Evolutionary conservation across 2,888 invertebrate genomes (phyloP).

Genomic region (Priapulus caudatus): DNA sequence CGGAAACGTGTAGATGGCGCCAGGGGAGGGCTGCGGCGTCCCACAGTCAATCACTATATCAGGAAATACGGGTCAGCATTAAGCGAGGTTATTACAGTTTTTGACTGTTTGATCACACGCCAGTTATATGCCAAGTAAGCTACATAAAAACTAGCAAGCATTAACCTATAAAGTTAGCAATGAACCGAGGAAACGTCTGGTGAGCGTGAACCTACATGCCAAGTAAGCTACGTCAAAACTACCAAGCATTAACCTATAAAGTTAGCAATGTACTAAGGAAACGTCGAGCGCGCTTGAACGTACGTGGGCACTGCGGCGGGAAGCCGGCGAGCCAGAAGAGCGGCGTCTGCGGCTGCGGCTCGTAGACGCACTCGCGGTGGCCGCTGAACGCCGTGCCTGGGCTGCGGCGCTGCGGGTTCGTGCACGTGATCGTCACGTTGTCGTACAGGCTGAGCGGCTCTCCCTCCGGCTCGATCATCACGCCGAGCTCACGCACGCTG

Average conservation of each 20-base stretch:
- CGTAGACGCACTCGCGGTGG: conserved; percentile 88
- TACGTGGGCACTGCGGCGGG: conserved; percentile 64
- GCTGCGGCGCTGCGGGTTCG: neutral
- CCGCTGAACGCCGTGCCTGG: conserved; percentile 67
- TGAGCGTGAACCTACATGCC: too few relatives aligned
- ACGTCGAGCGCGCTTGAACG: too few relatives aligned
- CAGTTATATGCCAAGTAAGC: too few relatives aligned
- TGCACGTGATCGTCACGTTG: neutral
- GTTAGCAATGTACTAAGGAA: too few relatives aligned
- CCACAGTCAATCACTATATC: conserved; percentile 65
- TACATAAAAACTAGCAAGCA: too few relatives aligned
- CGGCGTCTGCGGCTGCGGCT: conserved; percentile 62
- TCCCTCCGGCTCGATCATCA: neutral
- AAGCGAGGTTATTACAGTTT: too few relatives aligned
- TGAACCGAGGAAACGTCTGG: too few relatives aligned
- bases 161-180: too few relatives aligned
- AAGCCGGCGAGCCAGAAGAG: conserved; percentile 40
- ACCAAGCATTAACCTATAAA: too few relatives aligned
- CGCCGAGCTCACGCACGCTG: neutral
- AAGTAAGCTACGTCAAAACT: too few relatives aligned
- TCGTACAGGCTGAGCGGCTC: neutral
- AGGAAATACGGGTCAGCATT: too few relatives aligned
- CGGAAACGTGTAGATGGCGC: conserved; percentile 84
- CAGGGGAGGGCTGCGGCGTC: conserved; percentile 76
- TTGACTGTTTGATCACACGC: too few relatives aligned